phyloP scores from a whole-genome alignment of 2,113 vertebrate genomes.

The Alouatta palliata region DNA sequence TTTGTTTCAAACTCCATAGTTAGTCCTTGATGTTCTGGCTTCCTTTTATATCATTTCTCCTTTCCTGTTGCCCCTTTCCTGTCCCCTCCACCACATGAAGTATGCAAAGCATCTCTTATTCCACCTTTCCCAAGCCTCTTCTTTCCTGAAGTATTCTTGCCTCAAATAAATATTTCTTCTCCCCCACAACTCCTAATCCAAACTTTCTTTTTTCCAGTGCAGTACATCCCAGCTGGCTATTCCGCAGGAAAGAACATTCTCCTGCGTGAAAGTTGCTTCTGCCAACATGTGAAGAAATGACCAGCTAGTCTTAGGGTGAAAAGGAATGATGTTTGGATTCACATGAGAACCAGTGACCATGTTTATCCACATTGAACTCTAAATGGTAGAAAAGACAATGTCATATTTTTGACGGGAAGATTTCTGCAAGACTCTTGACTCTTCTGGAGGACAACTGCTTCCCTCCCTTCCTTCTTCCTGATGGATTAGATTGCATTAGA shows the following conservation, averaged over 20 bases:
- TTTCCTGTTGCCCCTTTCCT: background rate
- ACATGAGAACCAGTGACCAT: no score
- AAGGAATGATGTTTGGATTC: background rate
- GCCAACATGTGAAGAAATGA: background rate
- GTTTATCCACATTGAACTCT: background rate
- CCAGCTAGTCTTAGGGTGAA: background rate
- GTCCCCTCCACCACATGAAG: no score
- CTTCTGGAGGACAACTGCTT: background rate
- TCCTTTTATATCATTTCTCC: background rate
- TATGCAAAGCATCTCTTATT: accelerated
- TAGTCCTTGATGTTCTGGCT: background rate
- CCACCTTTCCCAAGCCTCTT: background rate
- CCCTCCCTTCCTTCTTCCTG: background rate
- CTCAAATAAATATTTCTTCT: background rate
- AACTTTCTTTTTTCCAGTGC: background rate
- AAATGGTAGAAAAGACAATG: no score
- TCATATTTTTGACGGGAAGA: background rate
- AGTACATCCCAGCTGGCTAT: no score
- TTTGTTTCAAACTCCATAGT: background rate
- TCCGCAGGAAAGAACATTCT: background rate
- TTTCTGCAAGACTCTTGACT: background rate
- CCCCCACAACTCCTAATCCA: background rate
- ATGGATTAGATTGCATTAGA: background rate
- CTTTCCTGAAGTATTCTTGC: background rate
- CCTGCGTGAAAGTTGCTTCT: no score